Evolutionary conservation across 2,888 invertebrate genomes (phyloP), one percentile per base, ranked within the genome.

Genomic region (Syrista parreyssii): DNA sequence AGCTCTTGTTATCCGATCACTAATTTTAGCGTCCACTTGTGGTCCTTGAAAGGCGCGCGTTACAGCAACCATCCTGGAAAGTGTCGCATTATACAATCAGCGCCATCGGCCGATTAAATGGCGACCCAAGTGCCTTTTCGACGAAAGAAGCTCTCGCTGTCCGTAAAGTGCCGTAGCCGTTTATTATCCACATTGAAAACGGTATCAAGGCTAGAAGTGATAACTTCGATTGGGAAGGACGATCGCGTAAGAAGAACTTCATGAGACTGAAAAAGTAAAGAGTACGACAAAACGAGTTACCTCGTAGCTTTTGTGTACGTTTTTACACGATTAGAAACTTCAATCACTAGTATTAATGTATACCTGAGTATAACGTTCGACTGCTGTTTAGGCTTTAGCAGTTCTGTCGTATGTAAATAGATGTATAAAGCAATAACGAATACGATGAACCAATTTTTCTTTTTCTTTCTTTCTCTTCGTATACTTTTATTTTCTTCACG

Each of bases 301-400:
- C 87, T 89, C 87, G 88, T 87, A 88, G 88, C 89, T 89, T 89
- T 86, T 87, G 88, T 89, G 86, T 88, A 88, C 88, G 84, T 87
- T 88, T 86, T 90, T 88, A 85, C 85, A 82, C 84, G 80, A 77
- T 78, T 75, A 78, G 36, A 79, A 78, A 78, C 75, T 76, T 55
- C 32, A 74, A 86, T 86, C 85, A 86, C 82, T 89, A 89, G 89
- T 89, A 89, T 90, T 90, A 55, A 89, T 79, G 83, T 86, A 87
- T 87, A 87, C 84, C 87, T 86, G 86, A 86, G 79, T 75, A 36
- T 36, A 75, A 36, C 31, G 32, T 32, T 75, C 75, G 75, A 75
- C 32, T 75, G 31, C 34, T 75, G 30, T 23, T 30, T 75, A 75
- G 74, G 74, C 36, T 74, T 74, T 35, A 35, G 35, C 74, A 35